Evolutionary conservation across 1,140 invertebrate genomes (phyloP).

Genomic region (Choristoneura fumiferana): DNA sequence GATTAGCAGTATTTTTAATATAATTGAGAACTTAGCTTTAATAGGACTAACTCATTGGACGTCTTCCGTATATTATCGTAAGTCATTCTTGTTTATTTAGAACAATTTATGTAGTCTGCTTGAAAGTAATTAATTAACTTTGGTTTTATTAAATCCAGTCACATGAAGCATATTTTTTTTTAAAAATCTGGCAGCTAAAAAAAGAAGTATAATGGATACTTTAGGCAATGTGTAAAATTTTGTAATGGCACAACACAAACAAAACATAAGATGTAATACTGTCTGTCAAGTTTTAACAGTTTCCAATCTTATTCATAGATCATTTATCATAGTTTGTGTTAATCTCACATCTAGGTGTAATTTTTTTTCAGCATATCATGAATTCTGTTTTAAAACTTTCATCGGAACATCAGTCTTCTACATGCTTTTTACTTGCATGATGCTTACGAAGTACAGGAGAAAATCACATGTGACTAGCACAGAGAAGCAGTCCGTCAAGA

Average conservation of each 20-base stretch:
- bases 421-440: constrained; percentile 89
- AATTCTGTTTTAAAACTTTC: constrained; percentile 94
- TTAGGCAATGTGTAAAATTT: too few species aligned
- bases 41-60: constrained; percentile 93
- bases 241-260: too few species aligned
- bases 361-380: constrained; percentile 86
- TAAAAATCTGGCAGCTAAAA: too few species aligned
- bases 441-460: constrained; percentile 81
- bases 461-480: constrained; percentile 64
- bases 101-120: neutral
- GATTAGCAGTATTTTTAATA: constrained; percentile 84
- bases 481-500: constrained; percentile 84
- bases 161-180: too few species aligned
- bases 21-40: constrained; percentile 90
- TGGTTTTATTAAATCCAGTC: too few species aligned
- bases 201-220: too few species aligned
- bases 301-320: too few species aligned
- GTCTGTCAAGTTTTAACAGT: too few species aligned
- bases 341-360: too few species aligned
- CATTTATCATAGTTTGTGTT: too few species aligned
- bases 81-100: constrained; percentile 43
- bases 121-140: neutral
- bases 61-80: constrained; percentile 92
- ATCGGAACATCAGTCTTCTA: constrained; percentile 92
- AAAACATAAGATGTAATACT: too few species aligned